phyloP scores from a whole-genome alignment of 2,888 invertebrate species.

The Patella pellucida region DNA sequence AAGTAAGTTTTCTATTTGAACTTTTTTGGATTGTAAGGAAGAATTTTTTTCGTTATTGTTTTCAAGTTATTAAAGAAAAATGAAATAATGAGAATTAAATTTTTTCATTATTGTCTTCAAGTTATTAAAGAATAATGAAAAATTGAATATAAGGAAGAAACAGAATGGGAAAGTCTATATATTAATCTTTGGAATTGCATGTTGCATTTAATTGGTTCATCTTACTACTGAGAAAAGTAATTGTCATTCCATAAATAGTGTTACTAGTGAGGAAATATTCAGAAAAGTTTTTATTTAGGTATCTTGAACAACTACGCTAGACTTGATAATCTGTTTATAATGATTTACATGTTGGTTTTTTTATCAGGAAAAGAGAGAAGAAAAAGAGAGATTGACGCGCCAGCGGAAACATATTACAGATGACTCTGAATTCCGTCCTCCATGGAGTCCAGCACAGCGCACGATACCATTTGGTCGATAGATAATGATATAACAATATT shows the following conservation, averaged over 20 bases:
- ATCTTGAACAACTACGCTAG: too few relatives aligned
- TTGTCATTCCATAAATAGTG: too few relatives aligned
- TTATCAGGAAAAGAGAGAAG: conserved; percentile 27
- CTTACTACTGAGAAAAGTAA: too few relatives aligned
- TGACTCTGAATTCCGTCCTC: conserved; percentile 32
- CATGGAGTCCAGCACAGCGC: conserved; percentile 42
- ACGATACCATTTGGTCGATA: conserved; percentile 44
- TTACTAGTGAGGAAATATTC: too few relatives aligned
- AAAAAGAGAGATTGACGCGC: conserved; percentile 20
- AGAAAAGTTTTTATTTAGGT: too few relatives aligned
- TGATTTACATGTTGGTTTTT: conserved; percentile 10
- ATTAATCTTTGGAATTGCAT: too few relatives aligned
- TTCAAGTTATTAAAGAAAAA: background rate
- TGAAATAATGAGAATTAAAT: background rate
- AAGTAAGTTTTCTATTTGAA: conserved; percentile 25
- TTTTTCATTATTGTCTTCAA: background rate
- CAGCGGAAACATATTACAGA: conserved; percentile 11
- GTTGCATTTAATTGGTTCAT: too few relatives aligned
- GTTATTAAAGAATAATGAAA: background rate
- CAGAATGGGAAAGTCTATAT: too few relatives aligned
- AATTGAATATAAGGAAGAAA: too few relatives aligned
- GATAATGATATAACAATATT: too few relatives aligned
- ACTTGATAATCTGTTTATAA: background rate
- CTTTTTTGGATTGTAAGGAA: background rate
- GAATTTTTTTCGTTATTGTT: background rate